A percentile compares a stretch with the other conserved stretches of the same genome.
Conservation (phyloP, 1,140 invertebrate genomes). For the Xylocopa sonorina region DNA sequence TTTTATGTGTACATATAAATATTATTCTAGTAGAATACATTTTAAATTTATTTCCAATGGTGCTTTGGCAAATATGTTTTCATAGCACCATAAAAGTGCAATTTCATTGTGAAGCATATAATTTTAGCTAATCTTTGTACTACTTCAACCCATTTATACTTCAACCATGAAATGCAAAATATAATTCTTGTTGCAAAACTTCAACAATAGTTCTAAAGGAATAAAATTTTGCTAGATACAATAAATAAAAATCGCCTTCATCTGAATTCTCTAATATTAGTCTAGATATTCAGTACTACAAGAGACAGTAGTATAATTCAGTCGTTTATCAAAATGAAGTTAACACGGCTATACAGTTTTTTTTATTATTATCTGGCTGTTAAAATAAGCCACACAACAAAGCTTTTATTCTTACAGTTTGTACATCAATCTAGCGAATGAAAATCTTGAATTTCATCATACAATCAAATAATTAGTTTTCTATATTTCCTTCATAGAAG, state of each 20-base stretch:
- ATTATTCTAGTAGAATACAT: constrained; percentile 68
- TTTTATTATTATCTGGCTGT: constrained; percentile 49
- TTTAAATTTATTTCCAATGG: constrained; percentile 56
- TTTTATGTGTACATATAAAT: constrained; percentile 72
- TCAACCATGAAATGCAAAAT: constrained; percentile 50
- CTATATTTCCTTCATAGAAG: constrained; percentile 89
- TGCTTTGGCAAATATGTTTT: constrained; percentile 71
- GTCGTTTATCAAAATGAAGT: constrained; percentile 41
- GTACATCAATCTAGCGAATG: constrained; percentile 45
- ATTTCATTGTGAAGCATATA: constrained; percentile 54
- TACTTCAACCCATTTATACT: constrained; percentile 58
- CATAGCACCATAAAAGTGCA: constrained; percentile 72
- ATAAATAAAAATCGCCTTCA: constrained; percentile 54
- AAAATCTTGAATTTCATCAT: constrained; percentile 34
- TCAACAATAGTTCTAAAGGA: constrained; percentile 24
- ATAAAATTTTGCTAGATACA: constrained; percentile 57
- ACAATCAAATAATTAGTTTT: constrained; percentile 70
- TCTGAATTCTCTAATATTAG: constrained; percentile 28
- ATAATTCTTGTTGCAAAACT: constrained; percentile 27
- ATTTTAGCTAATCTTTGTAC: constrained; percentile 65
- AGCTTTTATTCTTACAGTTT: constrained; percentile 47
- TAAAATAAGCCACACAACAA: constrained; percentile 31
- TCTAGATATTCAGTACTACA: constrained; percentile 25
- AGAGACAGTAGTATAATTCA: constrained; percentile 36
- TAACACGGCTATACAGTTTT: constrained; percentile 54